Conservation (phyloP, 2,113 vertebrate genomes). For the Pteruthius melanotis region DNA sequence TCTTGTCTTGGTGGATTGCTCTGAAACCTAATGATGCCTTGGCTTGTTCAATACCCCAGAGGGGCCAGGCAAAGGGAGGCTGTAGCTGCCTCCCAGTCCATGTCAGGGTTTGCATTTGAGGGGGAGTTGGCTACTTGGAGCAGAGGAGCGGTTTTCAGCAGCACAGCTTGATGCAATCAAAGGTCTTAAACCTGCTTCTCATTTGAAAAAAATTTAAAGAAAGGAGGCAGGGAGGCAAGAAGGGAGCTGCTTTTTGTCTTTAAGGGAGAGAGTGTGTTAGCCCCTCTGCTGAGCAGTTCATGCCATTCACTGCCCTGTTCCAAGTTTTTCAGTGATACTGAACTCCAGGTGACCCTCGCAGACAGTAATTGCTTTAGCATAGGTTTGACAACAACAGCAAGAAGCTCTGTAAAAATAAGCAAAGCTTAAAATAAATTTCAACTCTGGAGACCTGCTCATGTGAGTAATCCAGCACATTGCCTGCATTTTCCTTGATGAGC, state of each 20-base stretch:
- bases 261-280: not conserved
- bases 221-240: not conserved
- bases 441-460: conserved; percentile 32
- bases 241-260: conserved; percentile 6
- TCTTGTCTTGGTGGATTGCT: not conserved
- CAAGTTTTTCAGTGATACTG: conserved; percentile 52
- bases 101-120: not conserved
- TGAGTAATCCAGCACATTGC: conserved; percentile 48
- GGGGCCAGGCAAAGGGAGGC: not conserved
- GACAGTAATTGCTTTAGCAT: conserved; percentile 75
- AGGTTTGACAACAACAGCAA: conserved; percentile 68
- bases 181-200: not conserved
- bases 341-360: conserved; percentile 70
- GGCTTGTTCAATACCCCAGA: not conserved
- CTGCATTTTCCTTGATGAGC: conserved; percentile 56
- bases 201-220: not conserved
- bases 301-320: conserved; percentile 30
- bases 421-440: conserved; percentile 68
- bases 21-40: not conserved
- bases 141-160: not conserved
- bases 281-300: not conserved
- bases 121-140: not conserved
- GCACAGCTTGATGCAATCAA: not conserved
- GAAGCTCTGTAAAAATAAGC: conserved; percentile 66
- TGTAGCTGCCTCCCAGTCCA: not conserved